These are phyloP conservation scores for Eudemis profundana DNA, from an alignment of 2,888 invertebrate species.

Conservation along the genomic window DNA sequence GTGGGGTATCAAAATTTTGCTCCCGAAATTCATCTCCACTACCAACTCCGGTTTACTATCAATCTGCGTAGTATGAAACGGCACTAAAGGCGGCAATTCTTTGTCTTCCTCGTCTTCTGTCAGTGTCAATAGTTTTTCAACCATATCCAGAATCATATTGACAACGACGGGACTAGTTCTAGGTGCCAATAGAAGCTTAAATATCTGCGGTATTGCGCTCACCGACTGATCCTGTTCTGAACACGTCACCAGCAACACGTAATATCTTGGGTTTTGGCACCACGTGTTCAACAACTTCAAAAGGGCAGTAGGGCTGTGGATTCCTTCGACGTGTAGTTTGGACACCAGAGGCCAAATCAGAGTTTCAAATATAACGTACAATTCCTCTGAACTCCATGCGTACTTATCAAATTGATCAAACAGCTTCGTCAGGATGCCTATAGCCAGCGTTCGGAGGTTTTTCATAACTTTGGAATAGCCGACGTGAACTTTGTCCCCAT, in stretches of 20 bases:
- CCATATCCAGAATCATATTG: slow-evolving; percentile 89
- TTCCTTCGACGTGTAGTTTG: slow-evolving; percentile 91
- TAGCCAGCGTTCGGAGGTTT: slow-evolving; percentile 86
- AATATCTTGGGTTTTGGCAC: slow-evolving; percentile 92
- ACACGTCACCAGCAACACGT: slow-evolving; percentile 88
- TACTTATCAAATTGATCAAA: slow-evolving; percentile 93
- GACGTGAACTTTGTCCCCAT: slow-evolving; percentile 84
- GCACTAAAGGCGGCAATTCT: slow-evolving; percentile 69
- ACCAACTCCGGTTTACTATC: slow-evolving; percentile 47
- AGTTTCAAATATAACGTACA: slow-evolving; percentile 90
- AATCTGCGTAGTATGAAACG: slow-evolving; percentile 66
- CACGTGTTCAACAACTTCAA: slow-evolving; percentile 92
- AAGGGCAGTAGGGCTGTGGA: slow-evolving; percentile 92
- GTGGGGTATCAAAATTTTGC: slow-evolving; percentile 90
- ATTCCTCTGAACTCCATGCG: slow-evolving; percentile 88
- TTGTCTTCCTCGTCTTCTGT: slow-evolving; percentile 85
- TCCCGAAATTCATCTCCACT: slow-evolving; percentile 87
- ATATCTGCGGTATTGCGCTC: slow-evolving; percentile 88
- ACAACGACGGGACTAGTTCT: slow-evolving; percentile 88
- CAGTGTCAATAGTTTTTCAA: slow-evolving; percentile 89
- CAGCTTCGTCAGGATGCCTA: slow-evolving; percentile 88
- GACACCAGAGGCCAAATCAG: slow-evolving; percentile 92
- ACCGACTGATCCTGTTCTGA: slow-evolving; percentile 72
- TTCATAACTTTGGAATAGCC: slow-evolving; percentile 87
- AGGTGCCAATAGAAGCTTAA: slow-evolving; percentile 88